Evolutionary conservation across 2,797 vertebrate species (phyloP), one percentile per base, ranked within the genome.

Genomic region (Salmo trutta): DNA sequence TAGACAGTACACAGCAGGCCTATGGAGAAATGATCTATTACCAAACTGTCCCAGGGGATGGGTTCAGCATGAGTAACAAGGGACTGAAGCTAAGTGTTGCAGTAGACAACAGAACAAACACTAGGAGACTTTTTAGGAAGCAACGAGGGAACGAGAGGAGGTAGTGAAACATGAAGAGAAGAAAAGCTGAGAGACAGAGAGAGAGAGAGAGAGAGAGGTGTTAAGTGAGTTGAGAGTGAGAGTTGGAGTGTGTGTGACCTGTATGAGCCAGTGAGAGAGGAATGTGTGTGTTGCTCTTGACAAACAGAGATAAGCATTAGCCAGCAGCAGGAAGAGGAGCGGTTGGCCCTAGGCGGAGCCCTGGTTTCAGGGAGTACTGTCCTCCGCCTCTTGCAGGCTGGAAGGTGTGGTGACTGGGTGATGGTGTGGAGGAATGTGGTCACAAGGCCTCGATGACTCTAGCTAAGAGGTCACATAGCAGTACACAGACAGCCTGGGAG

Each of bases 391-490:
- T 67, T 31, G 21, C 80, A 53, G 52, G 72, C 64, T 62, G 83
- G 75, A 85, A 89, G 85, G 87, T 75, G 84, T 71, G 81, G 67
- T 52, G 15, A 29, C 21, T 5, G 24, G 27, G 27, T 24, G 21
- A 15, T 67, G 65, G 16, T 16, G 14, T 31, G 27, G 80, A 83
- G 90, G 90, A 90, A 92, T 91, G 87, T 78, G 81, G 70, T 78
- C 2, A 41, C 68, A 72, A 74, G 51, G 82, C 71, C 62, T 19
- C 41, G 10, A 41, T 41, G 8, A 41, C 41, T 41, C 41, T 10
- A 10, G 31, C 73, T 71, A 59, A 80, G 64, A 71, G 77, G 12
- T 59, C 29, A 71, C 71, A 16, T 17, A 52, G 62, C 27, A 16
- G 27, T 14, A 62, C 29, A 5, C 47, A 59, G 52, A 27, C 64